Evolutionary conservation across 2,113 vertebrate genomes (phyloP), one percentile per base, ranked within the genome.

Genomic region (Hippocampus zosterae): DNA sequence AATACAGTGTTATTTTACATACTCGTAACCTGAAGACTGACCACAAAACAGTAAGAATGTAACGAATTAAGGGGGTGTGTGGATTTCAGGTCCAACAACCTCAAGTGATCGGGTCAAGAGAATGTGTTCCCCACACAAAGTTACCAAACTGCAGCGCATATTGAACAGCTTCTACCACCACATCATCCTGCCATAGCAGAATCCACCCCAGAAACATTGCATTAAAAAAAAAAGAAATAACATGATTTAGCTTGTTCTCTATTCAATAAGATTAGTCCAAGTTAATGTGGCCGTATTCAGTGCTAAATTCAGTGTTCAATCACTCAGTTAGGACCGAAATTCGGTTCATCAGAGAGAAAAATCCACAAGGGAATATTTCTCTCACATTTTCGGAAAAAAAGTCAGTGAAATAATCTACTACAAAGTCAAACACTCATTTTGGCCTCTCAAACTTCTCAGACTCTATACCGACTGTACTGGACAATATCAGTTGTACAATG

Each of bases 291-390:
- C 68, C 2, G 11, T 70, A 60, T 69, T 21, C 27, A 68, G 57
- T 61, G 74, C 67, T 73, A 75, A 80, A 77, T 61, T 80, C 77
- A 42, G 68, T 46, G 46, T 53, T 68, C 84, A 76, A 83, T 86
- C 81, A 71, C 61, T 68, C 68, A 55, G 69, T 74, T 84, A 79
- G 81, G 72, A 72, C 55, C 67, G 52, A n/a, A 75, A 79, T 61
- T 70, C 48, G 8, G 40, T 68, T 72, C n/a, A 73, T 73, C 2
- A 68, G 56, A 53, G 63, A 71, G 25, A 70, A 21, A 73, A 21
- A 71, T 33, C 15, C 46, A 42, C 60, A 67, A 33, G 18, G 13
- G 27, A 19, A 25, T 3, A 12, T n/a, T 55, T n/a, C 52, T 11
- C 10, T 9, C 10, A 55, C 21, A 55, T n/a, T 19, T 55, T 55